Evolutionary conservation across 2,113 vertebrate species (phyloP).

Genomic region (Brachirus orientalis): DNA sequence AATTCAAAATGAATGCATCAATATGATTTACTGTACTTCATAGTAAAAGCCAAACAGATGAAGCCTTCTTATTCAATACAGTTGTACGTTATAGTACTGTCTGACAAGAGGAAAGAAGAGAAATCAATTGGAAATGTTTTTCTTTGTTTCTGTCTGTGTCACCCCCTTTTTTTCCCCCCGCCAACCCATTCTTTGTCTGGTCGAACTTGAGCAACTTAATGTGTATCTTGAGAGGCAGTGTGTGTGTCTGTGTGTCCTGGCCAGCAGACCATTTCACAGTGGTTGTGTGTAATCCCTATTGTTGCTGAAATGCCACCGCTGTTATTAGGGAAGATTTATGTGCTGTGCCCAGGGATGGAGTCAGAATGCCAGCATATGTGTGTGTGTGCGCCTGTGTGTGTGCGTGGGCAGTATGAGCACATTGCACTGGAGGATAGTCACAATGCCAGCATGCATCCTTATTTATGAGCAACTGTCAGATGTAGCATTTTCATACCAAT

Average conservation of each 20-base stretch:
- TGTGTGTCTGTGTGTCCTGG: conserved; percentile 57
- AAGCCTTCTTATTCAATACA: neutral
- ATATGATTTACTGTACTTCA: neutral
- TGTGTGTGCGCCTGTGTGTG: conserved; percentile 22
- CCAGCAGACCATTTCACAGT: conserved; percentile 66
- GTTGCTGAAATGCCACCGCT: conserved; percentile 80
- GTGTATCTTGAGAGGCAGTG: conserved; percentile 22
- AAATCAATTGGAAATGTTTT: conserved; percentile 12
- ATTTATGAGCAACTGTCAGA: conserved; percentile 63
- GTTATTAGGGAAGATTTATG: conserved; percentile 81
- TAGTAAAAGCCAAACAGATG: neutral
- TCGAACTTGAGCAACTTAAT: conserved; percentile 41
- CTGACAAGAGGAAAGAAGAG: conserved; percentile 26
- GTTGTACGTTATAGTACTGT: neutral
- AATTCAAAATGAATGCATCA: neutral
- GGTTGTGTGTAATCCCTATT: conserved; percentile 80
- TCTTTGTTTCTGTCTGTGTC: neutral
- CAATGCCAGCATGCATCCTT: conserved; percentile 60
- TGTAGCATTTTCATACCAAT: conserved; percentile 44
- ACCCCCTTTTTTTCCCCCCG: neutral
- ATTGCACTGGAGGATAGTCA: conserved; percentile 61
- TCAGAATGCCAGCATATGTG: conserved; percentile 70
- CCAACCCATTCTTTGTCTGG: conserved; percentile 2
- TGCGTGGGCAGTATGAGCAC: conserved; percentile 61
- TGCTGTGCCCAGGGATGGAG: conserved; percentile 73